Conservation (phyloP, 1,140 invertebrate species). For the Dufourea novaeangliae region DNA sequence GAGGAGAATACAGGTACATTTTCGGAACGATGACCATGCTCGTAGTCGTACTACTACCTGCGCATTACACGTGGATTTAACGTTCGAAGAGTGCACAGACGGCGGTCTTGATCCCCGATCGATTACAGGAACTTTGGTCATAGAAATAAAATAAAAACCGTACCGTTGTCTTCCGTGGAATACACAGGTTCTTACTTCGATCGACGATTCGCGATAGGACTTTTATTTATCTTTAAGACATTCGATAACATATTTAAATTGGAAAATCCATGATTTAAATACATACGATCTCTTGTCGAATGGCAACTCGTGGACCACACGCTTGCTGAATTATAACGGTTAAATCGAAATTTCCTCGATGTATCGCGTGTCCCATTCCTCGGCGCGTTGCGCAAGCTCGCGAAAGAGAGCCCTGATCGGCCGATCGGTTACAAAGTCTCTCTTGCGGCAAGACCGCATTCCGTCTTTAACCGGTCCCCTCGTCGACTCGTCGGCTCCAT, state of each 20-base stretch:
- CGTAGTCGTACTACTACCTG: constrained; percentile 13
- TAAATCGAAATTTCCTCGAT: no score
- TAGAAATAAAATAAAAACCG: no score
- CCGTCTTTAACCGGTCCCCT: constrained; percentile 68
- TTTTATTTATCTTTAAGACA: no score
- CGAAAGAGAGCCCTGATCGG: constrained; percentile 48
- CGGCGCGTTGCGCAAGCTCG: constrained; percentile 55
- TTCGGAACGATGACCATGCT: constrained; percentile 48
- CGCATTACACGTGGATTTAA: constrained; percentile 2
- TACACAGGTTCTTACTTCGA: no score
- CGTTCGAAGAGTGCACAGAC: constrained; percentile 51
- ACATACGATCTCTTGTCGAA: no score
- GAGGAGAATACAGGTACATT: constrained; percentile 26
- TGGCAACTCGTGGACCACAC: constrained; percentile 12
- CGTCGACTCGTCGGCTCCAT: constrained; percentile 54
- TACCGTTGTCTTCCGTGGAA: no score
- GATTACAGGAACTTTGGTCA: no score
- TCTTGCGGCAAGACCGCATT: constrained; percentile 73
- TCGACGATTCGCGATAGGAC: no score
- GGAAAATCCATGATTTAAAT: no score
- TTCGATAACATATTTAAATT: no score
- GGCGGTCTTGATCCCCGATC: constrained; percentile 35
- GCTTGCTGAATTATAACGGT: no score
- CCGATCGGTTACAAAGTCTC: constrained; percentile 72
- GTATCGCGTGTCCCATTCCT: constrained; percentile 42